These are phyloP conservation scores for Paelopatides confundens DNA, from an alignment of 53 echinoderm and acorn worm species.

Conservation along the genomic window DNA sequence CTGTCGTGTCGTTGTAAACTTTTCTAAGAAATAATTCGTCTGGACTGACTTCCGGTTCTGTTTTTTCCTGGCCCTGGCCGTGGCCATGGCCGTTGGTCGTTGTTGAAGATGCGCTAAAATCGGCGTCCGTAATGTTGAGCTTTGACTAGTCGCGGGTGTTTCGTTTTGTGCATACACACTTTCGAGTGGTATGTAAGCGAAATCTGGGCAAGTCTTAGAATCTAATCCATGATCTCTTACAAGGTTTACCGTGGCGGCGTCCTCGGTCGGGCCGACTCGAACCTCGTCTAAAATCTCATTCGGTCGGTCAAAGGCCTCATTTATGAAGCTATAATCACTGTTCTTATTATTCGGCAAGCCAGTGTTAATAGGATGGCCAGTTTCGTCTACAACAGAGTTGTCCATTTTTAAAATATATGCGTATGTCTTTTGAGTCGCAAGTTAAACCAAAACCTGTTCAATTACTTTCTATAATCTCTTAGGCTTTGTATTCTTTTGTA, in stretches of 20 bases:
- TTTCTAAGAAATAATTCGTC: not conserved
- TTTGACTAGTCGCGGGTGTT: not conserved
- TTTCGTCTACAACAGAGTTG: no score
- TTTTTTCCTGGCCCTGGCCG: not conserved
- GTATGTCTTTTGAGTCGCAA: no score
- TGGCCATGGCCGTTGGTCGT: not conserved
- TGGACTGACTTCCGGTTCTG: not conserved
- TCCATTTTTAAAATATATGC: no score
- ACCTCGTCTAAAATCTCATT: not conserved
- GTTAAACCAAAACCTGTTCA: no score
- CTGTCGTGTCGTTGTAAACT: not conserved
- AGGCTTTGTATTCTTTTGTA: no score
- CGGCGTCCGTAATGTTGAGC: not conserved
- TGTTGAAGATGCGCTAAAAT: not conserved
- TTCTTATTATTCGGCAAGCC: no score
- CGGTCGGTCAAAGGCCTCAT: not conserved
- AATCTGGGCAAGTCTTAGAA: not conserved
- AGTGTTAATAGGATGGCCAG: no score
- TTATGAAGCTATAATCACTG: not conserved
- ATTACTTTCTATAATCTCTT: no score
- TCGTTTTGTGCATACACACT: no score
- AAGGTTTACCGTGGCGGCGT: not conserved
- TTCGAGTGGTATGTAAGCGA: not conserved
- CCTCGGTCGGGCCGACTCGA: not conserved
- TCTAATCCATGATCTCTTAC: not conserved